Evolutionary conservation across 2,113 vertebrate species (phyloP).

Genomic region (Oryzias melastigma): DNA sequence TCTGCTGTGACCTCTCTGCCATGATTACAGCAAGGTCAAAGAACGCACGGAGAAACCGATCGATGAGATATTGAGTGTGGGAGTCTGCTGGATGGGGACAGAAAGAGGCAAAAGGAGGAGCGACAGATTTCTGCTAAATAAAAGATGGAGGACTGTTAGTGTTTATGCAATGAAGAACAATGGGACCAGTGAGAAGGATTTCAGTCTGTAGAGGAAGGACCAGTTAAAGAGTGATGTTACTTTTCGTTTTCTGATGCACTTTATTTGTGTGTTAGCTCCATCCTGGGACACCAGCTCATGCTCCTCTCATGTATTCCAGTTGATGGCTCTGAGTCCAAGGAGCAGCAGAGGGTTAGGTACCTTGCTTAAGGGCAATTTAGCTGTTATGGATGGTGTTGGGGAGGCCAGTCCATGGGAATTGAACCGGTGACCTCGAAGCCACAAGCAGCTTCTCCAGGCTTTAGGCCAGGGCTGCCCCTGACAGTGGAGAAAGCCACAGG

Average conservation of each 20-base stretch:
- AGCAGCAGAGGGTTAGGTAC: too few species aligned
- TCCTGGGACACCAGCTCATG: too few species aligned
- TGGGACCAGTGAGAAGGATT: not conserved
- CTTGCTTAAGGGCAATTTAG: too few species aligned
- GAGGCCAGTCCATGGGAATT: too few species aligned
- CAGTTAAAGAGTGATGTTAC: conserved; percentile 28
- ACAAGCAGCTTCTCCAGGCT: too few species aligned
- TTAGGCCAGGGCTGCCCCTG: too few species aligned
- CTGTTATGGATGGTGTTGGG: too few species aligned
- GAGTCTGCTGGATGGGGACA: conserved; percentile 34
- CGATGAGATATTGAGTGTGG: conserved; percentile 71
- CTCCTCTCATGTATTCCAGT: too few species aligned
- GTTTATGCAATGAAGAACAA: conserved; percentile 4
- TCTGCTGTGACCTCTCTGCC: conserved; percentile 62
- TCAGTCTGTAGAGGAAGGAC: conserved; percentile 2
- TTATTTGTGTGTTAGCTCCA: too few species aligned
- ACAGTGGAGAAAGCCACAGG: conserved; percentile 41
- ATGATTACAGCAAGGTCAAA: conserved; percentile 75
- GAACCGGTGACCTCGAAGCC: too few species aligned
- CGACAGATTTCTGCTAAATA: conserved; percentile 11
- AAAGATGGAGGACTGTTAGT: not conserved
- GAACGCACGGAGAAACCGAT: conserved; percentile 68
- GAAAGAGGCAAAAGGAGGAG: conserved; percentile 13
- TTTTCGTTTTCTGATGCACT: not conserved
- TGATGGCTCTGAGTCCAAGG: too few species aligned